These are phyloP conservation scores for Drosophila novamexicana DNA, from an alignment of 1,140 invertebrate genomes.

Conservation along the genomic window DNA sequence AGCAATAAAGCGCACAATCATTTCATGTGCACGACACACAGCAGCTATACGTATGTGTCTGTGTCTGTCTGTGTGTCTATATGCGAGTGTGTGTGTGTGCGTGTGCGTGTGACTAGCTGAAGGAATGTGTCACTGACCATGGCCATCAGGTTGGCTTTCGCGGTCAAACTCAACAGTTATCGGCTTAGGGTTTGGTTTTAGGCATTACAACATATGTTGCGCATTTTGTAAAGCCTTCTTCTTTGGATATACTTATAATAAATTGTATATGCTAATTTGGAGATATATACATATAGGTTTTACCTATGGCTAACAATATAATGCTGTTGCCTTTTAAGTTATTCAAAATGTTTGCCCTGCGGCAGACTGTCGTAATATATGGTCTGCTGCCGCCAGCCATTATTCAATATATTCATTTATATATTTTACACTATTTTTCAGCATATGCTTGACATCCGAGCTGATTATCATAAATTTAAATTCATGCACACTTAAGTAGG, in stretches of 20 bases:
- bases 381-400: too few relatives aligned
- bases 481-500: slow-evolving; percentile 2
- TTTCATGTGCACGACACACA: neutral
- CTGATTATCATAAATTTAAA: slow-evolving; percentile 1
- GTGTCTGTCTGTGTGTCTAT: slow-evolving; percentile 7
- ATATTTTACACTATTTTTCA: neutral
- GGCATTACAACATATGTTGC: slow-evolving; percentile 30
- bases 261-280: slow-evolving; percentile 11
- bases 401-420: neutral
- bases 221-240: slow-evolving; percentile 25
- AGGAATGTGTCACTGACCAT: slow-evolving; percentile 40
- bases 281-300: neutral
- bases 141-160: slow-evolving; percentile 11
- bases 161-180: slow-evolving; percentile 41
- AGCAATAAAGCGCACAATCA: slow-evolving; percentile 58
- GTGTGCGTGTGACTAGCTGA: too few relatives aligned
- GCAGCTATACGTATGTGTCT: slow-evolving; percentile 11
- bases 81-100: neutral
- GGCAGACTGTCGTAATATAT: neutral
- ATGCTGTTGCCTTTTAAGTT: neutral
- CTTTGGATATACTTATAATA: slow-evolving; percentile 5
- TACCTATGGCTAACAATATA: neutral
- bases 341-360: too few relatives aligned
- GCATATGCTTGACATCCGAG: neutral
- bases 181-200: slow-evolving; percentile 32